Evolutionary conservation across 2,113 vertebrate genomes (phyloP), one percentile per base, ranked within the genome.

Genomic region (Gymnocephalus cernua): DNA sequence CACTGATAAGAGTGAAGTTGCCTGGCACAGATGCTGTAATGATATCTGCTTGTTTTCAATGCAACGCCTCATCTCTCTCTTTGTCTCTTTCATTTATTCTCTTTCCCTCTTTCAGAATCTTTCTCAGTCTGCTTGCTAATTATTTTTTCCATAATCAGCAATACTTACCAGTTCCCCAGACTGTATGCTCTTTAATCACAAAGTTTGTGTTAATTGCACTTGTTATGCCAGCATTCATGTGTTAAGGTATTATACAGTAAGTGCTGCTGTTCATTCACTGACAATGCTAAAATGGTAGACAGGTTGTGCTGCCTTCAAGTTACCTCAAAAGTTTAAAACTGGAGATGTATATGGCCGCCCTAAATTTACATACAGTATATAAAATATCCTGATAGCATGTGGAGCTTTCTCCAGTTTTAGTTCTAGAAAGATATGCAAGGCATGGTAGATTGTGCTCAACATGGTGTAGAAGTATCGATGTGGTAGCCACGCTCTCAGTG

Each of bases 11-110:
- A 15, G 21, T 29, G 62, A 73, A 59, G 11, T 53, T 64, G 44
- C 8, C 25, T 32, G 41, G 32, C 77, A 47, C 54, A 84, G 56
- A 86, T 84, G 69, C 59, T 74, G 25, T 48, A 57, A 72, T 56
- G 48, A 66, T 57, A 50, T 79, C 72, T 61, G 67, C 78, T 77
- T 77, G 45, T 75, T 67, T 86, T 72, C 72, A 74, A 3, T 73
- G 45, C 41, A 71, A 29, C 1, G 21, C 59, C 70, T 82, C 78
- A 76, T 69, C 64, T 83, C 77, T 35, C 21, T 59, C 13, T 78
- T 47, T 71, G 21, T 67, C 63, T 80, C 47, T 82, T 29, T 61
- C 35, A 62, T 45, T 58, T 72, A 35, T 13, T 64, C 21, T 79
- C 57, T 57, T 38, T 58, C 3, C 25, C 45, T 74, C 29, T 51